Evolutionary conservation across 2,888 invertebrate species (phyloP), one percentile per base, ranked within the genome.

Genomic region (Cylloceria caligata): DNA sequence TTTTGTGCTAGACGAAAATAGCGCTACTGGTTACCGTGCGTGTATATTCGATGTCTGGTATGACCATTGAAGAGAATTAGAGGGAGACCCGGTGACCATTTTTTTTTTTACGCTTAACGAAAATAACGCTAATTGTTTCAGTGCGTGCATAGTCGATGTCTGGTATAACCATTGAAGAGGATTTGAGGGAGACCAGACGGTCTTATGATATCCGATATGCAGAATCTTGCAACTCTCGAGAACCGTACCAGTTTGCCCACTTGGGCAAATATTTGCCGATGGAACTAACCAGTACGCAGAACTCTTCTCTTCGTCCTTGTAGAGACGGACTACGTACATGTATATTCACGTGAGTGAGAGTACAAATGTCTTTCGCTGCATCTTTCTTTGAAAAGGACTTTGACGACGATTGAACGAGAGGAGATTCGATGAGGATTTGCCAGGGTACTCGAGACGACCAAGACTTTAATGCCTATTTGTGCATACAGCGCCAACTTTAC

Each of bases 201-300:
- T 27, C 55, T 30, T 19, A 42, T 57, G 24, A 42, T 57, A 71
- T 57, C 55, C 52, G 55, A 71, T 71, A 57, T 39, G 55, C 24
- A 16, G 36, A 69, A 55, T 71, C 24, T 16, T 11, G 42, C 13
- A 13, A 6, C 39, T 57, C 39, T 42, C 42, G 27, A 71, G 39
- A 42, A 57, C 57, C 57, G 55, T 39, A 42, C 69, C 57, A 27
- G 69, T 42, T 42, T 42, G 69, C n/a, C 57, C 16, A 42, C 60
- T 60, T 60, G 34, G 36, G 55, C 74, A 75, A 75, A 75, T 75
- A 67, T 75, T 75, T 75, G 74, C 55, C 45, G 74, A 34, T 67
- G 13, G 65, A 30, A 75, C 55, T 65, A 65, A 65, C 39, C 74
- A 19, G 36, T 65, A 57, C 39, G 34, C 21, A 11, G 36, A 30